phyloP scores from a whole-genome alignment of 1,140 invertebrate genomes.

The Monomorium pharaonis region DNA sequence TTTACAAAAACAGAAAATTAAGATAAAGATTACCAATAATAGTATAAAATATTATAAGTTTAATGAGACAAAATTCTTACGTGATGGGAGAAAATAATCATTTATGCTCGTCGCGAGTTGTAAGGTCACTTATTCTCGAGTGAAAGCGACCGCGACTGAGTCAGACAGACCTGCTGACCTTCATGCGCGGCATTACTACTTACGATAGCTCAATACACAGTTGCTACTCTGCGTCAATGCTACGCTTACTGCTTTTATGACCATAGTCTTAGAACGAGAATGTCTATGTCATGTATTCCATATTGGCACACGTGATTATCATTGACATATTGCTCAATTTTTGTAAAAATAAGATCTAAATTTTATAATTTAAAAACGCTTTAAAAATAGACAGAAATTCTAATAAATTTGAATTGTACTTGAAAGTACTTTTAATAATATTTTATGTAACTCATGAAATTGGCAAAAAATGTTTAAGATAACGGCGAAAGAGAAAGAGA shows the following conservation, averaged over 20 bases:
- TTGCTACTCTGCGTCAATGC: background rate
- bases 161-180: conserved; percentile 23
- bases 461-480: too few species aligned
- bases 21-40: background rate
- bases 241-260: background rate
- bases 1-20: too few species aligned
- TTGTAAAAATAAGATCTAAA: conserved; percentile 11
- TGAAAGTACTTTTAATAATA: background rate
- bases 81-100: background rate
- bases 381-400: background rate
- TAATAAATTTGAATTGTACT: background rate
- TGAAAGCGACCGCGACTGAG: conserved; percentile 34
- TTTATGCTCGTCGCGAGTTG: background rate
- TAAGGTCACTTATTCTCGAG: conserved; percentile 24
- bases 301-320: background rate
- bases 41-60: background rate
- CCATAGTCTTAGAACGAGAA: background rate
- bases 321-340: background rate
- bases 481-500: too few species aligned
- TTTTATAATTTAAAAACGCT: background rate
- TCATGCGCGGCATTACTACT: conserved; percentile 17
- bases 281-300: conserved; percentile 4
- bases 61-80: background rate
- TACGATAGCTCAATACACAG: conserved; percentile 24
- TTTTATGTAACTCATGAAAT: too few species aligned